phyloP scores from a whole-genome alignment of 2,797 vertebrate genomes.

The Botia almorhae region DNA sequence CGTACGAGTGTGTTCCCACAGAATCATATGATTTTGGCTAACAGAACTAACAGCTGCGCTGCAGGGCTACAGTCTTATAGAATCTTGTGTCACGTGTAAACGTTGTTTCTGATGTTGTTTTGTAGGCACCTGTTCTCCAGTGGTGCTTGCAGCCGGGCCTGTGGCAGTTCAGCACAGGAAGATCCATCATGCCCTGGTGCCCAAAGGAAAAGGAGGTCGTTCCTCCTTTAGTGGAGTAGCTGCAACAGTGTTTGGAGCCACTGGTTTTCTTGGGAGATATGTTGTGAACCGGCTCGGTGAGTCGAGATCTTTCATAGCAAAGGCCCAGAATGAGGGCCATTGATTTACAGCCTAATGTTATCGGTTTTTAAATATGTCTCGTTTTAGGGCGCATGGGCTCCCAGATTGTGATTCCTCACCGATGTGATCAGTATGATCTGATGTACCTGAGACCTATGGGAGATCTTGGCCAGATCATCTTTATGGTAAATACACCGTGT shows the following conservation, averaged over 20 bases:
- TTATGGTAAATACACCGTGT: slow-evolving; percentile 80
- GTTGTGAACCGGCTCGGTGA: slow-evolving; percentile 91
- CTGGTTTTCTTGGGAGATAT: slow-evolving; percentile 93
- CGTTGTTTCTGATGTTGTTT: slow-evolving; percentile 35
- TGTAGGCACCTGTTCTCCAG: slow-evolving; percentile 73
- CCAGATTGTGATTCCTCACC: slow-evolving; percentile 89
- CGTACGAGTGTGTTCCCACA: too few relatives aligned
- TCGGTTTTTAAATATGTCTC: not conserved
- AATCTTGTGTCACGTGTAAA: not conserved
- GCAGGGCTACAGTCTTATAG: not conserved
- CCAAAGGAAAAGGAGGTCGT: slow-evolving; percentile 89
- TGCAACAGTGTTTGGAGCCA: slow-evolving; percentile 94
- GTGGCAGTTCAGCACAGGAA: slow-evolving; percentile 77
- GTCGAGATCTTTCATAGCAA: slow-evolving; percentile 36
- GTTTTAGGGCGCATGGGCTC: slow-evolving; percentile 89
- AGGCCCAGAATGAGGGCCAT: not conserved
- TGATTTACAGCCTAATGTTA: not conserved
- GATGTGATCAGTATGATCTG: slow-evolving; percentile 89
- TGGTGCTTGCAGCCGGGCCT: slow-evolving; percentile 68
- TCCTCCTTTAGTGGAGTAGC: slow-evolving; percentile 92
- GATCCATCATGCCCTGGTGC: slow-evolving; percentile 84
- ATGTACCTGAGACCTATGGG: slow-evolving; percentile 94
- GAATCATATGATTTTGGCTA: too few relatives aligned
- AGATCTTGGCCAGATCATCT: slow-evolving; percentile 93
- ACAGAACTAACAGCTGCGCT: too few relatives aligned